phyloP scores from a whole-genome alignment of 2,113 vertebrate genomes.

The Setophaga coronata region DNA sequence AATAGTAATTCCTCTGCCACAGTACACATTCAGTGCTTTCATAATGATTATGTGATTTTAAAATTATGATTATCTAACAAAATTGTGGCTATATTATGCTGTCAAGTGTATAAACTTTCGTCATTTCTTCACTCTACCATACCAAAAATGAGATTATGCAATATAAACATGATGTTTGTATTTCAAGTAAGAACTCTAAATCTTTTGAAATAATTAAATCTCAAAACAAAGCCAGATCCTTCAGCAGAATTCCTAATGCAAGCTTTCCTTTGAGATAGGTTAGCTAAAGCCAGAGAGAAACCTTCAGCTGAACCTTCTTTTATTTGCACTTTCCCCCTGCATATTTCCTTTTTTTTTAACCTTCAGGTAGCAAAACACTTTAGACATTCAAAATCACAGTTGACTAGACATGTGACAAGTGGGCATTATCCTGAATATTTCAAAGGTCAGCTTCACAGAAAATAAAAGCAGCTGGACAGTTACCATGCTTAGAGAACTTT shows the following conservation, averaged over 20 bases:
- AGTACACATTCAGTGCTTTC: background rate
- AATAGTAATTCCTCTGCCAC: background rate
- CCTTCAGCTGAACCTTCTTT: background rate
- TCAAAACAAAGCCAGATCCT: background rate
- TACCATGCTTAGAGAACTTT: background rate
- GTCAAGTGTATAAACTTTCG: background rate
- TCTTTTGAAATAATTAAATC: background rate
- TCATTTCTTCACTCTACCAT: background rate
- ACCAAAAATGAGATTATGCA: background rate
- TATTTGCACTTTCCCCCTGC: background rate
- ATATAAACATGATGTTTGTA: accelerated
- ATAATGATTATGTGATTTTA: background rate
- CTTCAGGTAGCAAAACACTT: background rate
- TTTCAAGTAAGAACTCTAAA: background rate
- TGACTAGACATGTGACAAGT: background rate
- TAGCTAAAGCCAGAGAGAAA: background rate
- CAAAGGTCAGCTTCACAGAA: background rate
- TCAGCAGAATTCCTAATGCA: background rate
- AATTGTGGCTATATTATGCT: background rate
- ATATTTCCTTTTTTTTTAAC: background rate
- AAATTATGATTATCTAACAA: background rate
- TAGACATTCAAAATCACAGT: background rate
- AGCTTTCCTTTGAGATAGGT: background rate
- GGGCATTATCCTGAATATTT: background rate
- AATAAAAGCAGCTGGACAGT: background rate